A percentile compares a stretch with the other conserved stretches of the same genome.
Evolutionary conservation across 2,797 vertebrate genomes (phyloP).

Genomic region (Tadarida brasiliensis): DNA sequence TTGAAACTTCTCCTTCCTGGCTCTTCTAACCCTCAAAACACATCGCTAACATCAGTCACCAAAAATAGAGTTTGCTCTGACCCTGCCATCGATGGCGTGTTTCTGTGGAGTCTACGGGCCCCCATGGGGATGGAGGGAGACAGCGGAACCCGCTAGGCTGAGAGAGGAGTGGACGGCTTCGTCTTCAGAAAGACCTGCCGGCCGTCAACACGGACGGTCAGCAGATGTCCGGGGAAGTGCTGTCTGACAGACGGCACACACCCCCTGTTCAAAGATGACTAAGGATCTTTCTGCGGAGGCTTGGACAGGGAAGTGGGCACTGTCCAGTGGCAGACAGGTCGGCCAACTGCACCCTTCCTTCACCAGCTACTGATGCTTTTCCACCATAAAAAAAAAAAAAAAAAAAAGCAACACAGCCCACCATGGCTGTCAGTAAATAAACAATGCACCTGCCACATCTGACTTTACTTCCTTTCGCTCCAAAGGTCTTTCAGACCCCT

Average conservation of each 20-base stretch:
- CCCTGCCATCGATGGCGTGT: not conserved
- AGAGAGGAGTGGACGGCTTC: not conserved
- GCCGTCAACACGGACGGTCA: accelerated
- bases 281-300: not conserved
- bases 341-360: not conserved
- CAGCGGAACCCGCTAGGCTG: not conserved
- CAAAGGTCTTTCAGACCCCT: not conserved
- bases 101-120: not conserved
- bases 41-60: slow-evolving; percentile 32
- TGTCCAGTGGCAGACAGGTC: not conserved
- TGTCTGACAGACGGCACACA: not conserved
- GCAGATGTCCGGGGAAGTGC: not conserved
- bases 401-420: not conserved
- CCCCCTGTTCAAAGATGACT: not conserved
- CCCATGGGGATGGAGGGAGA: not conserved
- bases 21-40: slow-evolving; percentile 31
- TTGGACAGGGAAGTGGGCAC: not conserved
- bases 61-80: slow-evolving; percentile 29
- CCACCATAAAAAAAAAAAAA: not conserved
- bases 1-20: not conserved
- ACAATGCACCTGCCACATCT: not conserved
- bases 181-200: slow-evolving; percentile 12
- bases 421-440: not conserved
- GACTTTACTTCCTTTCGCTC: slow-evolving; percentile 27
- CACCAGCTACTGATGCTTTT: slow-evolving; percentile 27